A percentile compares a stretch with the other conserved stretches of the same genome.
Conservation (phyloP, 2,888 invertebrate species). For the Bombylius major region DNA sequence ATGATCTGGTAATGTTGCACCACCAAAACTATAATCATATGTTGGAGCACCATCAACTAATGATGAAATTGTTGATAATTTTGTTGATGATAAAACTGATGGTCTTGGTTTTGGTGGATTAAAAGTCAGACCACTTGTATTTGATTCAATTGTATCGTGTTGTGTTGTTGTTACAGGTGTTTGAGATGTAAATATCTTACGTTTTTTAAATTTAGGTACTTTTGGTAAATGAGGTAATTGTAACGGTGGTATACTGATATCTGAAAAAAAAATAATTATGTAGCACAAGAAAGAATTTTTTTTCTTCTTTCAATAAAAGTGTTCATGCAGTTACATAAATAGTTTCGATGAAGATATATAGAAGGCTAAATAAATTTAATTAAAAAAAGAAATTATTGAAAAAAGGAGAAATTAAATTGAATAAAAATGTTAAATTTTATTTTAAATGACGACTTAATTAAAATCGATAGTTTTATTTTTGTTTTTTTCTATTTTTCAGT, state of each 20-base stretch:
- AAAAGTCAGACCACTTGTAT: neutral
- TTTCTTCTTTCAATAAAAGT: neutral
- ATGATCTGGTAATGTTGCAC: neutral
- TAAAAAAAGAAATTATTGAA: too few species aligned
- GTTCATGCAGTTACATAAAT: too few species aligned
- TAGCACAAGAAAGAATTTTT: neutral
- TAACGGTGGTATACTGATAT: neutral
- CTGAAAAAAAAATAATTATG: neutral
- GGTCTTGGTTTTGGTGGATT: neutral
- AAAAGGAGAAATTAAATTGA: too few species aligned
- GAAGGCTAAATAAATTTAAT: neutral
- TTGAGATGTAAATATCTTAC: neutral
- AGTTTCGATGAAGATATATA: neutral
- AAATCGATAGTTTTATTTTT: too few species aligned
- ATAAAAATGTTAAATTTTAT: too few species aligned
- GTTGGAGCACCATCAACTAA: slow-evolving; percentile 8
- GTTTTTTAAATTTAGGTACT: neutral
- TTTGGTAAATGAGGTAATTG: neutral
- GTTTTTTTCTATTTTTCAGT: too few species aligned
- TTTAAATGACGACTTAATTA: too few species aligned
- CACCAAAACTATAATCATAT: slow-evolving; percentile 7
- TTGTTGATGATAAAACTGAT: slow-evolving; percentile 24
- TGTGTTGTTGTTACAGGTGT: neutral
- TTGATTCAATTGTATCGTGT: neutral
- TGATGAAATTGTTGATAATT: slow-evolving; percentile 32